Evolutionary conservation across 2,888 invertebrate genomes (phyloP), one percentile per base, ranked within the genome.

Genomic region (Piscicola geometra): DNA sequence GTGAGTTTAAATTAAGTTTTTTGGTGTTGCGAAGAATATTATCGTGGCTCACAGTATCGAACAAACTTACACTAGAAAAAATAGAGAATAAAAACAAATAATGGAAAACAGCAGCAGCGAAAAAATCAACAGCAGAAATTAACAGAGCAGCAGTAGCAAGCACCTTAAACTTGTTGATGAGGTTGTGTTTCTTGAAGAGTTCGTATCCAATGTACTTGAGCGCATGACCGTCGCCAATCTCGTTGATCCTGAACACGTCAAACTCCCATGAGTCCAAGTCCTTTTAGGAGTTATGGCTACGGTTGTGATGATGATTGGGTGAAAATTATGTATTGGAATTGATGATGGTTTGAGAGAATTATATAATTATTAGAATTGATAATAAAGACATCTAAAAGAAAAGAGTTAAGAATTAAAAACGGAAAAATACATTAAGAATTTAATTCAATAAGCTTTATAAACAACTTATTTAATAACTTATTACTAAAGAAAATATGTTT

Each of bases 141-240:
- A 41, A 41, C 41, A 41, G 15, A 41, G 9, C 41, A 41, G 15
- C 41, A 41, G 15, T 15, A 28, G 9, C 30, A 28, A 30, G 82
- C 81, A 91, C 92, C 89, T 93, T 93, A 86, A 94, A 96, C 87
- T 96, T 94, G 85, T 93, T 93, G 84, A 95, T 92, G 87, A 95
- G 91, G 78, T 95, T 95, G 85, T 96, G 96, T 84, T 94, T 90
- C 86, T 94, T 94, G 82, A 97, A 90, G 76, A 97, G 89, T 86
- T 96, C 95, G 86, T 94, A 94, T 71, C 93, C 94, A 75, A 97
- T 89, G 86, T 93, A 96, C 87, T 94, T 93, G 81, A 96, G 90
- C 1, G 94, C 93, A 81, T 93, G 91, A 9, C 92, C 92, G 80
- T 90, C 90, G 33, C 93, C 90, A 1, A 91, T 91, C 80, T 94